A percentile compares a stretch with the other conserved stretches of the same genome.
Evolutionary conservation across 2,888 invertebrate genomes (phyloP).

Genomic region (Rhagonycha fulva): DNA sequence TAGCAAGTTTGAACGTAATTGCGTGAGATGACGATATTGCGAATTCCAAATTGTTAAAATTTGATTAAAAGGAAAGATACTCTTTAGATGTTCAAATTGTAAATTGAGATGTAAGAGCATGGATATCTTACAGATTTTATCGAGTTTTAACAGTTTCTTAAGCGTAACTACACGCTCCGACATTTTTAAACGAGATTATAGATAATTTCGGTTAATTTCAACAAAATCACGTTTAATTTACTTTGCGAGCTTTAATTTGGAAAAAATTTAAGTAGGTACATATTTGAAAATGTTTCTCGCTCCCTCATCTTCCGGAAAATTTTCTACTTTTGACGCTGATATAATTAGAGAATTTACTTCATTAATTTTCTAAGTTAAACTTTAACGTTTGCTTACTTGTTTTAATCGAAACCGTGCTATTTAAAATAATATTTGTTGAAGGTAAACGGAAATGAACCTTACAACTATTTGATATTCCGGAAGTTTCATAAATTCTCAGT

Average conservation of each 20-base stretch:
- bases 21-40: neutral
- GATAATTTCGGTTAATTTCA: neutral
- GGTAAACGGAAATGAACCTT: neutral
- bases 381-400: neutral
- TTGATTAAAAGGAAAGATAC: constrained; percentile 13
- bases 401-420: neutral
- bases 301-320: neutral
- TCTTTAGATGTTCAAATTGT: constrained; percentile 23
- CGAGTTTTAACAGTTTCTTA: constrained; percentile 22
- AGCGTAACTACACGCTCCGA: constrained; percentile 17
- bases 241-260: neutral
- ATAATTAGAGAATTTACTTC: neutral
- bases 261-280: neutral
- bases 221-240: neutral
- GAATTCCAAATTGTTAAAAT: neutral
- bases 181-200: constrained; percentile 22
- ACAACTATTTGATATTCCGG: neutral
- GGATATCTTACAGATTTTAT: constrained; percentile 24
- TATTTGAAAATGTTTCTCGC: neutral
- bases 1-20: neutral
- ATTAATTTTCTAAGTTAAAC: neutral
- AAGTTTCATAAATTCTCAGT: neutral
- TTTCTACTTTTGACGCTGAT: neutral
- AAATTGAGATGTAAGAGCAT: constrained; percentile 21
- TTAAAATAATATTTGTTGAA: neutral